Evolutionary conservation across 2,888 invertebrate genomes (phyloP).

Genomic region (Leptopilina drosophilae): DNA sequence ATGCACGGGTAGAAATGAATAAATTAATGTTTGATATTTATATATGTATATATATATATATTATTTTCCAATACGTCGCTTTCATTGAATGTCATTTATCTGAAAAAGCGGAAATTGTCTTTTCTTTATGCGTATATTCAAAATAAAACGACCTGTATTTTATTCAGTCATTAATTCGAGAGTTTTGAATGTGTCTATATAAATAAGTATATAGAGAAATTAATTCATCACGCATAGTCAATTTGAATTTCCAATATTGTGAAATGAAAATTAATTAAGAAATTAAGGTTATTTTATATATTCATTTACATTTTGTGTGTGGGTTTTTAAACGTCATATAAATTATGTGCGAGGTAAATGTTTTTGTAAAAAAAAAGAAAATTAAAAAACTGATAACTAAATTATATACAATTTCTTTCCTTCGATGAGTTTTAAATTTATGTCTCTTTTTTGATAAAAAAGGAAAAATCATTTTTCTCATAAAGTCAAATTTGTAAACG

Average conservation of each 20-base stretch:
- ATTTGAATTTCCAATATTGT: not conserved
- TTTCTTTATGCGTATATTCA: not conserved
- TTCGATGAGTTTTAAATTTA: too few relatives aligned
- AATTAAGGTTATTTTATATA: not conserved
- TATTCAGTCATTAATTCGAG: not conserved
- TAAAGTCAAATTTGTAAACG: too few relatives aligned
- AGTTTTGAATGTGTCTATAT: not conserved
- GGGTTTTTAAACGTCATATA: not conserved
- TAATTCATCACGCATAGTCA: not conserved
- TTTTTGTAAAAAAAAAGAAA: not conserved
- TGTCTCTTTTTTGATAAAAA: too few relatives aligned
- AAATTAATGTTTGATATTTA: too few relatives aligned
- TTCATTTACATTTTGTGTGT: not conserved
- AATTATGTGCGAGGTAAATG: not conserved
- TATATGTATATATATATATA: too few relatives aligned
- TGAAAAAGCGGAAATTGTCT: not conserved
- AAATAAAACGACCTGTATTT: constrained; percentile 5
- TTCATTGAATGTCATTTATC: not conserved
- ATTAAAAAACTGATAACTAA: not conserved
- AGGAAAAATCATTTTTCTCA: too few relatives aligned
- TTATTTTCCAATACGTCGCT: not conserved
- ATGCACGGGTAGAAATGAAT: too few relatives aligned
- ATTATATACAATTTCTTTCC: not conserved
- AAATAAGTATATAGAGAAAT: not conserved
- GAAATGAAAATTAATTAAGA: constrained; percentile 8